phyloP scores from a whole-genome alignment of 2,888 invertebrate species.

The Scrobipalpa costella region DNA sequence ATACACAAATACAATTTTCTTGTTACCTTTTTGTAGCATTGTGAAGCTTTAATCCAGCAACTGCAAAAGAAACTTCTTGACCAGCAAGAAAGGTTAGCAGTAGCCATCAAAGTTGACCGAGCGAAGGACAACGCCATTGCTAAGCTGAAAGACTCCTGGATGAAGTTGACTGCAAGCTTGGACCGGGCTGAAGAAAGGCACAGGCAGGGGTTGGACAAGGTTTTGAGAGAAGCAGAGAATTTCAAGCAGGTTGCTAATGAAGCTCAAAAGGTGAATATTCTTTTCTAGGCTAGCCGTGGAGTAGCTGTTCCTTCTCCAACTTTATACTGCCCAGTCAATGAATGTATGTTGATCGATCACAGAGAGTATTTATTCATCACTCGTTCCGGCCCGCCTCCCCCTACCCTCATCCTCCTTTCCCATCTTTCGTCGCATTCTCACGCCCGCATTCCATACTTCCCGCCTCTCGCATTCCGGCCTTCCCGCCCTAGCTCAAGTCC shows the following conservation, averaged over 20 bases:
- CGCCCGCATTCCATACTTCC: no score
- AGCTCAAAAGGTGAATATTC: slow-evolving; percentile 74
- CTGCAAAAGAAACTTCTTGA: slow-evolving; percentile 87
- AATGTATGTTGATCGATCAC: no score
- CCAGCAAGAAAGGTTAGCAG: slow-evolving; percentile 89
- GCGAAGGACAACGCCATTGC: slow-evolving; percentile 86
- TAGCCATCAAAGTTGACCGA: slow-evolving; percentile 88
- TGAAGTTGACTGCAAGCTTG: slow-evolving; percentile 70
- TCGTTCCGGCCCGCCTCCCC: no score
- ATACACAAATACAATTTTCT: neutral
- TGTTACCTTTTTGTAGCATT: slow-evolving; percentile 82
- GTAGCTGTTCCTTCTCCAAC: neutral
- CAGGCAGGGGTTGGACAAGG: slow-evolving; percentile 67
- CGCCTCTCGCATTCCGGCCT: no score
- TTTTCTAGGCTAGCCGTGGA: no score
- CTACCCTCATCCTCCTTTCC: no score
- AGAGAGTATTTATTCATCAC: no score
- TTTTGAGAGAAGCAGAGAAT: slow-evolving; percentile 77
- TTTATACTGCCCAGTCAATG: no score
- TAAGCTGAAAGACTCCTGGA: slow-evolving; percentile 84
- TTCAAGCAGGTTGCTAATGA: slow-evolving; percentile 67
- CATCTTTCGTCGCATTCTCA: no score
- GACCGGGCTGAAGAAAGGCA: slow-evolving; percentile 75
- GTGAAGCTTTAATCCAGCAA: slow-evolving; percentile 87
- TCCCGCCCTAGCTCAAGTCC: no score